Evolutionary conservation across 1,140 invertebrate species (phyloP), one percentile per base, ranked within the genome.

Genomic region (Drosophila teissieri): DNA sequence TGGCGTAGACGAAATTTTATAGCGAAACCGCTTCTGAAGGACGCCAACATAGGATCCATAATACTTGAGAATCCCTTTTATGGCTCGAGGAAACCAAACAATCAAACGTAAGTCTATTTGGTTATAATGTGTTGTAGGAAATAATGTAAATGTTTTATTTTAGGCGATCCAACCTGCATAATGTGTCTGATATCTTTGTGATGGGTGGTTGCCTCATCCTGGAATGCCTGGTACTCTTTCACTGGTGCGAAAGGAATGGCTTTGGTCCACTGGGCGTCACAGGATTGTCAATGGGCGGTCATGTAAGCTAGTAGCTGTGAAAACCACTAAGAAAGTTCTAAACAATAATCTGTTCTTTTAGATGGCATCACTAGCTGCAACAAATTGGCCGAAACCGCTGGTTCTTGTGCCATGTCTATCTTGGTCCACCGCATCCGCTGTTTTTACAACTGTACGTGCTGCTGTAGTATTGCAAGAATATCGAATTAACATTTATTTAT

Each of bases 251-350:
- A 92, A 93, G 95, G 53, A 94, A 97, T 90, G 96, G 96, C 19
- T 97, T 96, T 91, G 97, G 97, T 11, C 98, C 98, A 1, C 93
- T 99, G 5, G 98, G 97, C 49, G 94, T 99, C 8, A 98, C 97
- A 19, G 98, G 98, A n/a, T 95, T 99, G 51, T 99, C 98, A n/a
- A 99, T 99, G 98, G 99, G 99, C 62, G 99, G 98, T 49, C 98
- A 99, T 95, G 98, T 99, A 92, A 94, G 96, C 94, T 4, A 39
- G 12, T 10, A 7, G 11, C 15, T 1, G 15, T 5, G 8, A 42
- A 39, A 52, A 11, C 17, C 14, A 4, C 27, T 10, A 10, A n/a
- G 7, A 7, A 6, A 1, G 36, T 6, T 27, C 1, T 3, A 37
- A 31, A 45, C 17, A 36, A 24, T 19, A 19, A 22, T 14, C 31